phyloP scores from a whole-genome alignment of 1,140 invertebrate species.

The Drosophila quadrilineata region DNA sequence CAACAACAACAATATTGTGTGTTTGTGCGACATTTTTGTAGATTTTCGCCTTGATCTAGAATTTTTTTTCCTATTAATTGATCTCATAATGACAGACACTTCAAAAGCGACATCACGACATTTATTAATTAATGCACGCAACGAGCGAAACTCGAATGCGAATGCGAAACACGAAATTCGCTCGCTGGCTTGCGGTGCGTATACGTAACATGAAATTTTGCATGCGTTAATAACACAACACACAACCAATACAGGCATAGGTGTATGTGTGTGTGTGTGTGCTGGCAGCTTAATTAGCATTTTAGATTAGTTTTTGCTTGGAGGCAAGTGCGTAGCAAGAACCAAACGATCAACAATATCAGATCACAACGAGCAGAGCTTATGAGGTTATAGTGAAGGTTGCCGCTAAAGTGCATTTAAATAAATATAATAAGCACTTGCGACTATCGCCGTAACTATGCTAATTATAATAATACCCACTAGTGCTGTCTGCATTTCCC shows the following conservation, averaged over 20 bases:
- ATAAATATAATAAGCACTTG: constrained; percentile 40
- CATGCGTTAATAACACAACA: constrained; percentile 40
- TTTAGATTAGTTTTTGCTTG: constrained; percentile 69
- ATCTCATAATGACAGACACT: constrained; percentile 81
- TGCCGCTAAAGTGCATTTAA: constrained; percentile 35
- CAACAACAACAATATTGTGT: constrained; percentile 18
- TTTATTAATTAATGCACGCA: constrained; percentile 78
- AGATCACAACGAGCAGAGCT: too few relatives aligned
- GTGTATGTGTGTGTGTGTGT: too few relatives aligned
- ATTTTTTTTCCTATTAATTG: constrained; percentile 81
- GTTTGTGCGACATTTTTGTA: constrained; percentile 72
- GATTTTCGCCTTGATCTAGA: constrained; percentile 78
- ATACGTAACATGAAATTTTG: constrained; percentile 69
- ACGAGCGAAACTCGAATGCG: constrained; percentile 21
- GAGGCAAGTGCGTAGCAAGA: constrained; percentile 61
- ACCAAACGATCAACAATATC: too few relatives aligned
- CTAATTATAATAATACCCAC: constrained; percentile 45
- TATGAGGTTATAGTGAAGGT: constrained; percentile 39
- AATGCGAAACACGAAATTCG: constrained; percentile 21
- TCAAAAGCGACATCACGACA: constrained; percentile 80
- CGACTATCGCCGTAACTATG: constrained; percentile 37
- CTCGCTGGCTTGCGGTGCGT: constrained; percentile 29
- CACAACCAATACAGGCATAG: constrained; percentile 41
- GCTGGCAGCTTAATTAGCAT: constrained; percentile 80
- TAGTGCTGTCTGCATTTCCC: constrained; percentile 59